Evolutionary conservation across 2,797 vertebrate species (phyloP).

Genomic region (Sebastiscus albofasciatus): DNA sequence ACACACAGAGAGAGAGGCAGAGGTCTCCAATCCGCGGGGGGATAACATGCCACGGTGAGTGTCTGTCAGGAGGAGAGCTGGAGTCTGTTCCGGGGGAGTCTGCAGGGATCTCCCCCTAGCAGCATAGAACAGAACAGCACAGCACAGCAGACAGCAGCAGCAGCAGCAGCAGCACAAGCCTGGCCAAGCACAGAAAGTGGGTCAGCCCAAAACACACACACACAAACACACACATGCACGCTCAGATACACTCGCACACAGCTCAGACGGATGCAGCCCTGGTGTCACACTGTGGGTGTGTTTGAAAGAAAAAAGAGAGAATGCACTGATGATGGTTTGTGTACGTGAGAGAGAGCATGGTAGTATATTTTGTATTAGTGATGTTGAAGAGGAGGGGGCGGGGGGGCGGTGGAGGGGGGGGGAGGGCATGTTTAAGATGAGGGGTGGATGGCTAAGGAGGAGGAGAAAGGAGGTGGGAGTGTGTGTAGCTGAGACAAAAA

Average conservation of each 20-base stretch:
- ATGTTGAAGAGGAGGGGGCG: slow-evolving; percentile 25
- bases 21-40: slow-evolving; percentile 76
- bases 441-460: slow-evolving; percentile 38
- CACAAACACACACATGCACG: slow-evolving; percentile 48
- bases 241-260: slow-evolving; percentile 24
- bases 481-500: slow-evolving; percentile 54
- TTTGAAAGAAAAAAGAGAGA: slow-evolving; percentile 53
- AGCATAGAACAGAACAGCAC: slow-evolving; percentile 59
- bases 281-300: slow-evolving; percentile 70
- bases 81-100: slow-evolving; percentile 76
- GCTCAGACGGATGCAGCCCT: slow-evolving; percentile 69
- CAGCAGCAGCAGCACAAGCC: slow-evolving; percentile 72
- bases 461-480: neutral
- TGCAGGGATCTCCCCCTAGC: slow-evolving; percentile 81
- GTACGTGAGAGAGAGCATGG: slow-evolving; percentile 42
- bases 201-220: slow-evolving; percentile 75
- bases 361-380: slow-evolving; percentile 64
- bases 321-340: slow-evolving; percentile 49
- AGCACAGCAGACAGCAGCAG: slow-evolving; percentile 56
- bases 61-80: slow-evolving; percentile 81
- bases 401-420: neutral
- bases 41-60: slow-evolving; percentile 80
- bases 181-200: slow-evolving; percentile 85
- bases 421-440: slow-evolving; percentile 56
- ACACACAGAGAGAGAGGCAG: slow-evolving; percentile 52